phyloP scores from a whole-genome alignment of 2,113 vertebrate genomes.

The Coracopsis vasa region DNA sequence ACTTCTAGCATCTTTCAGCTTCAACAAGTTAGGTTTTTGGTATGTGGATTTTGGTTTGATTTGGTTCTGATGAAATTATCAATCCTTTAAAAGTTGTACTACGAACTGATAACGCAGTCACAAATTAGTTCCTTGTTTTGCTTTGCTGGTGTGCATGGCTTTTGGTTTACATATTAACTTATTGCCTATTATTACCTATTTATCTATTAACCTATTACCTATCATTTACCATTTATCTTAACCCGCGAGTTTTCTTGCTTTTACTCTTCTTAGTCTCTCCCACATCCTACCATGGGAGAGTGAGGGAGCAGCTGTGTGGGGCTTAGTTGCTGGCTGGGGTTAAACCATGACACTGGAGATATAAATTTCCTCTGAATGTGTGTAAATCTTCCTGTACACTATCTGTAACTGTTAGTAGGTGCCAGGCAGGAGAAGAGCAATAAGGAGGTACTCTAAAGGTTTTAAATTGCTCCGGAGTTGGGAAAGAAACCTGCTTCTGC shows the following conservation, averaged over 20 bases:
- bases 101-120: background rate
- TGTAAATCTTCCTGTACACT: background rate
- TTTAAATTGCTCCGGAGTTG: background rate
- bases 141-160: background rate
- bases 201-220: background rate
- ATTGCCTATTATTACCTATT: background rate
- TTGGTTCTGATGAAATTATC: background rate
- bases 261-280: background rate
- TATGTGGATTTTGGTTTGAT: background rate
- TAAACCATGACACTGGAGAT: background rate
- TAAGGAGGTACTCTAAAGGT: background rate
- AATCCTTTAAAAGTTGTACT: background rate
- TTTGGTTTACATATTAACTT: background rate
- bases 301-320: fast-evolving
- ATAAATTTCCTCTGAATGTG: background rate
- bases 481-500: background rate
- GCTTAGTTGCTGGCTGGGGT: background rate
- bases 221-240: background rate
- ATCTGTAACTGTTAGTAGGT: background rate
- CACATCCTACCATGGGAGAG: fast-evolving
- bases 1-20: background rate
- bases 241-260: fast-evolving
- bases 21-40: background rate
- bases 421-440: background rate
- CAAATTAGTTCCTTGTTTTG: background rate